Evolutionary conservation across 1,140 invertebrate species (phyloP).

Genomic region (Zaprionus ghesquierei): DNA sequence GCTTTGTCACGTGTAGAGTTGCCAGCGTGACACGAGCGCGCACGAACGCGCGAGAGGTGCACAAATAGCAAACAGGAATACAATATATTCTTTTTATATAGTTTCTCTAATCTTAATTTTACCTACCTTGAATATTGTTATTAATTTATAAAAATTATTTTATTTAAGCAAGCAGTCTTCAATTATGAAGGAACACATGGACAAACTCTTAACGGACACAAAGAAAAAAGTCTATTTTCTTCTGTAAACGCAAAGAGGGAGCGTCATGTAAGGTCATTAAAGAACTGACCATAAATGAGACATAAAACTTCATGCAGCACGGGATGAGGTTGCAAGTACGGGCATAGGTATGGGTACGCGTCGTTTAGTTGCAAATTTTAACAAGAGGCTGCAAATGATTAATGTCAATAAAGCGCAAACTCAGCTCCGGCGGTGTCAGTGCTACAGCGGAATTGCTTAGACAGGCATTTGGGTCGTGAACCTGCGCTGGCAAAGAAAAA

Average conservation of each 20-base stretch:
- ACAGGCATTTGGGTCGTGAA: slow-evolving; percentile 68
- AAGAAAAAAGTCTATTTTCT: not conserved
- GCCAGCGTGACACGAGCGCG: not conserved
- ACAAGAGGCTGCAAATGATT: slow-evolving; percentile 71
- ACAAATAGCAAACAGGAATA: no score
- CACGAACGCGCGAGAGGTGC: not conserved
- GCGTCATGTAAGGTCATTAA: slow-evolving; percentile 34
- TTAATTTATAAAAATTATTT: not conserved
- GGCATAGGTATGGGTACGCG: slow-evolving; percentile 7
- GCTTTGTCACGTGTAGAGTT: not conserved
- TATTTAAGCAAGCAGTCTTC: not conserved
- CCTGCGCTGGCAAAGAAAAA: slow-evolving; percentile 34
- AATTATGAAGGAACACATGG: not conserved
- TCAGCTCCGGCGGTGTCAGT: slow-evolving; percentile 4
- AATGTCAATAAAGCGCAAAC: slow-evolving; percentile 69
- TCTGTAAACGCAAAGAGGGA: slow-evolving; percentile 1
- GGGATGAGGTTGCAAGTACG: slow-evolving; percentile 9
- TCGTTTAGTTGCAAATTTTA: slow-evolving; percentile 72
- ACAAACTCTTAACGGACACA: not conserved
- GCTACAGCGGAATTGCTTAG: slow-evolving; percentile 31
- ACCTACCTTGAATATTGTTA: not conserved
- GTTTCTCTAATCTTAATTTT: no score
- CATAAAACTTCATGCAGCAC: slow-evolving; percentile 33
- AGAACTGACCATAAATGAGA: slow-evolving; percentile 38
- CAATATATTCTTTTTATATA: no score